A percentile compares a stretch with the other conserved stretches of the same genome.
phyloP scores from a whole-genome alignment of 2,888 invertebrate genomes.

The Agonopterix alstromeriana region DNA sequence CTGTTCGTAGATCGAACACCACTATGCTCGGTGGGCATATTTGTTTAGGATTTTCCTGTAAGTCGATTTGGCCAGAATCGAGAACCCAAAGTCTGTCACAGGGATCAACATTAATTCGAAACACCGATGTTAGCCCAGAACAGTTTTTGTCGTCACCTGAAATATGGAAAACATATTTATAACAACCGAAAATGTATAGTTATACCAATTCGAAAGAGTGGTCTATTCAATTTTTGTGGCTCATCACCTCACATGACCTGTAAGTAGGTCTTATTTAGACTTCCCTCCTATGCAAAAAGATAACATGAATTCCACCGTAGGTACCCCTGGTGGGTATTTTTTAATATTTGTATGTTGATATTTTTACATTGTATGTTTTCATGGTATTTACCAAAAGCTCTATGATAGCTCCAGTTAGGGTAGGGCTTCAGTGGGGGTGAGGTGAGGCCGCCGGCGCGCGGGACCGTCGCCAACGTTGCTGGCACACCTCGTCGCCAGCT shows the following conservation, averaged over 20 bases:
- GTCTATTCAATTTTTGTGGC: no score
- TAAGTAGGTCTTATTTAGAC: no score
- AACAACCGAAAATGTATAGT: background rate
- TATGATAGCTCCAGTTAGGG: slow-evolving; percentile 84
- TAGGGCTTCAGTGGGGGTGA: slow-evolving; percentile 83
- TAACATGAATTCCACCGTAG: no score
- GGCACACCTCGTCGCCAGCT: slow-evolving; percentile 87
- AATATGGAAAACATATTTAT: slow-evolving; percentile 13
- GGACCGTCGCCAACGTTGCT: slow-evolving; percentile 82
- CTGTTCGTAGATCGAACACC: slow-evolving; percentile 82
- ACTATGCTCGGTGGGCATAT: slow-evolving; percentile 85
- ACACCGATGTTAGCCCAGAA: slow-evolving; percentile 84
- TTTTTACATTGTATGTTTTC: no score
- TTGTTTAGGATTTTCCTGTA: slow-evolving; percentile 79
- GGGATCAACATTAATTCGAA: slow-evolving; percentile 83
- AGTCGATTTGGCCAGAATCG: slow-evolving; percentile 86
- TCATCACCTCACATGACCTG: no score
- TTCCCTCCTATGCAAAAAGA: no score
- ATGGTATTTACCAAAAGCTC: slow-evolving; percentile 58
- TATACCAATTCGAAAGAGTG: no score
- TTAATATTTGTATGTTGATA: no score
- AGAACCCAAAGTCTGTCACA: slow-evolving; percentile 88
- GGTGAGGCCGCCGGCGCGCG: slow-evolving; percentile 69
- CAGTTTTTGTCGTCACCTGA: slow-evolving; percentile 68
- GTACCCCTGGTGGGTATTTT: no score